These are phyloP conservation scores for Torymus tubicola DNA, from an alignment of 2,888 invertebrate genomes.

Conservation along the genomic window DNA sequence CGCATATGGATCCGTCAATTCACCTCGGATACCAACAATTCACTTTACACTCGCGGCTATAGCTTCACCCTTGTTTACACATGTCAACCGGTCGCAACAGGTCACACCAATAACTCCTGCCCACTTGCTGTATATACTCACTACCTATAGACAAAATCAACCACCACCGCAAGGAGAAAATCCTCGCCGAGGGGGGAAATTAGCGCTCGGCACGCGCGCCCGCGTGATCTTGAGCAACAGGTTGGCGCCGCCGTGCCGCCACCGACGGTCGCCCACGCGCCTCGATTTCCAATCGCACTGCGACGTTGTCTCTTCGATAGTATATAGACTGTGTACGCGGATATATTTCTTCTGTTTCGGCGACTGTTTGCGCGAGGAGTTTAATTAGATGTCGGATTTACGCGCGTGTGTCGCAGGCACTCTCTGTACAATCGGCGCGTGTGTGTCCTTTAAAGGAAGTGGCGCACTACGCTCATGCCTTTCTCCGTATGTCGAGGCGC, in stretches of 20 bases:
- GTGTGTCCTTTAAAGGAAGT: slow-evolving; percentile 28
- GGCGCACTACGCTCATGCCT: neutral
- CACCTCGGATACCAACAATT: no score
- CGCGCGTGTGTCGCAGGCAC: no score
- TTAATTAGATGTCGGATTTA: neutral
- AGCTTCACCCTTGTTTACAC: no score
- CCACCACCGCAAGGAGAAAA: neutral
- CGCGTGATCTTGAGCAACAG: slow-evolving; percentile 74
- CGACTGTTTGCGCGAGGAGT: neutral
- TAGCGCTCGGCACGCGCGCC: neutral
- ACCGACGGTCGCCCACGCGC: slow-evolving; percentile 57
- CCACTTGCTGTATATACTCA: no score
- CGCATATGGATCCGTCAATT: no score
- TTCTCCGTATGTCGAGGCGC: neutral
- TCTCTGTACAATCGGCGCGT: neutral
- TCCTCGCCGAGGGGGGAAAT: neutral
- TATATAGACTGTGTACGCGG: neutral
- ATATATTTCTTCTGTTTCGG: neutral
- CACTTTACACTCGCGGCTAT: no score
- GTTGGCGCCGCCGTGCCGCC: slow-evolving; percentile 74
- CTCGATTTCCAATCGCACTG: slow-evolving; percentile 36
- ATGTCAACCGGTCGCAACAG: no score
- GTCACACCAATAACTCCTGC: no score
- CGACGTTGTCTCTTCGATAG: neutral
- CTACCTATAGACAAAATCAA: no score